Base-by-base conservation (phyloP, 1,140 invertebrate genomes). In the Lordiphosa collinella region DNA sequence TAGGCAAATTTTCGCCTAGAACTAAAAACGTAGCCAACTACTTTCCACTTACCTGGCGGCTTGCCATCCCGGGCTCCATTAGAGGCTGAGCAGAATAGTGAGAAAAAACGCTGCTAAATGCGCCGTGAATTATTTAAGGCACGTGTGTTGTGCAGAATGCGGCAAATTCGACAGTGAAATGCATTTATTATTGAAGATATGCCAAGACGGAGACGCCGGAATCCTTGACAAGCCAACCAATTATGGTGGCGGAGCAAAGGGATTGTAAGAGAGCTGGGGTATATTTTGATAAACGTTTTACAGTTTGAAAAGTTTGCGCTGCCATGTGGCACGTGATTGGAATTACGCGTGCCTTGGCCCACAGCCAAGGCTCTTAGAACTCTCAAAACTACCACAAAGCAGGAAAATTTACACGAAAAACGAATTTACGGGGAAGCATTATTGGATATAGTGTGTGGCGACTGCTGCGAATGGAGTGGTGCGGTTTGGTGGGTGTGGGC, bases 81-180 rank as follows among this genome's bases (percentile, higher is more conserved):
- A 12, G 47, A 51, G 65, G 71, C 66, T 67, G 71, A 40, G 18
- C 48, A 66, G 57, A 67, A 67, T 75, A 82, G 66, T 67, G 48
- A 47, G 54, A 76, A 72, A 82, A 82, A 82, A 68, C 78, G 58
- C 63, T 72, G 78, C 78, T 78, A 84, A 82, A 82, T 82, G 67
- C 78, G 78, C 57, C 60, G 72, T 82, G 78, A 82, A 82, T 82
- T 82, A 82, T 82, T 82, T 82, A 82, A 76, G 78, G 78, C 78
- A 82, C 78, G 78, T 82, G 78, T 76, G 72, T 72, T 78, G 78
- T 76, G 72, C 78, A 68, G 62, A 82, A 82, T 82, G 76, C 76
- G 76, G 76, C 76, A 82, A 82, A 82, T 82, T 82, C 76, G 76
- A 82, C 78, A 76, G 76, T 76, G 66, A 82, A 82, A 84, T 82